A percentile compares a stretch with the other conserved stretches of the same genome.
Conservation (phyloP, 2,888 invertebrate genomes). For the Galerucella calmariensis region DNA sequence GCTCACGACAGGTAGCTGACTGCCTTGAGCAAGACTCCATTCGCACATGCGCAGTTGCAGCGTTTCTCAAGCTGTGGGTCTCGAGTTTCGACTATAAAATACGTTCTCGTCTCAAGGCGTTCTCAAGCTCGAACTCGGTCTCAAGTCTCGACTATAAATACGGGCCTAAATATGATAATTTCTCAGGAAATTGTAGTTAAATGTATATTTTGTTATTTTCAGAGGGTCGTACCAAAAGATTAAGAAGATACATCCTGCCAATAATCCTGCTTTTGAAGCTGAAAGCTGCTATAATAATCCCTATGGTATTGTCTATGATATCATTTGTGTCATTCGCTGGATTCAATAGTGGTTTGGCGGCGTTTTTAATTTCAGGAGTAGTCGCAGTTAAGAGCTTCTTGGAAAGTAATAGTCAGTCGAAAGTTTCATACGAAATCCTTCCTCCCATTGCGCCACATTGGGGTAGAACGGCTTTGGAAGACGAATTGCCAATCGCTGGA, state of each 20-base stretch:
- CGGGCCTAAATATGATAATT: too few relatives aligned
- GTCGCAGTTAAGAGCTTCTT: slow-evolving; percentile 59
- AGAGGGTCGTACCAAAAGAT: slow-evolving; percentile 71
- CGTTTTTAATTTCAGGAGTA: slow-evolving; percentile 70
- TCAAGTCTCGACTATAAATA: too few relatives aligned
- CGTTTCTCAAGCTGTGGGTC: too few relatives aligned
- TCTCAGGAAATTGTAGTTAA: background rate
- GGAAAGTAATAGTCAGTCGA: slow-evolving; percentile 54
- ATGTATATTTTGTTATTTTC: slow-evolving; percentile 49
- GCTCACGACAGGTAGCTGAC: too few relatives aligned
- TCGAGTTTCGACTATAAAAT: too few relatives aligned
- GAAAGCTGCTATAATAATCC: slow-evolving; percentile 72
- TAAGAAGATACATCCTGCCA: slow-evolving; percentile 73
- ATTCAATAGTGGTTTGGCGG: slow-evolving; percentile 71
- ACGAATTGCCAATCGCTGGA: slow-evolving; percentile 38
- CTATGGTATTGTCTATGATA: slow-evolving; percentile 70
- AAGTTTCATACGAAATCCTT: slow-evolving; percentile 61
- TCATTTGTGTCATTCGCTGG: slow-evolving; percentile 75
- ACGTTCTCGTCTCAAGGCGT: too few relatives aligned
- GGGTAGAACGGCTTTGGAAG: slow-evolving; percentile 51
- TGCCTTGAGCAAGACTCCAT: too few relatives aligned
- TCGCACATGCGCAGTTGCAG: too few relatives aligned
- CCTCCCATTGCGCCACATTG: slow-evolving; percentile 58
- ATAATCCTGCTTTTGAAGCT: slow-evolving; percentile 72
- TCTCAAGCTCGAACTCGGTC: too few relatives aligned